Conservation (phyloP, 2,797 vertebrate species). For the Myotis daubentonii region DNA sequence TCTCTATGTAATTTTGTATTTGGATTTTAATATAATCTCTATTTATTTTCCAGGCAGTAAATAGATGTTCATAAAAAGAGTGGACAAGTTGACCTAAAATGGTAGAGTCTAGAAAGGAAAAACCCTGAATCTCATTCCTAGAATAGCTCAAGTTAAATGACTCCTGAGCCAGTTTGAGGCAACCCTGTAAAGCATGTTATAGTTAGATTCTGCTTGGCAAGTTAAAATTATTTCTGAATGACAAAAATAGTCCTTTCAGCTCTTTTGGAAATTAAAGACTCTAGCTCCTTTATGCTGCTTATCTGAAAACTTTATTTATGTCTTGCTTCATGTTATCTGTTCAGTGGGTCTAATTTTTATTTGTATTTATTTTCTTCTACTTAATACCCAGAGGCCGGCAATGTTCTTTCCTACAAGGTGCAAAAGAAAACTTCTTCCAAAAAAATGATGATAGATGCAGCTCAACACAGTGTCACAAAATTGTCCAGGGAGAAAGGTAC, state of each 20-base stretch:
- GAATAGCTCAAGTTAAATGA: slow-evolving; percentile 17
- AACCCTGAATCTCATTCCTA: not conserved
- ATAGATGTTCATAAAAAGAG: not conserved
- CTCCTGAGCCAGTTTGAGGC: not conserved
- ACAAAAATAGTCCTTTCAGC: not conserved
- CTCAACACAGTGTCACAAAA: not conserved
- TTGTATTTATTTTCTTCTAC: not conserved
- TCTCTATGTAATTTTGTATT: not conserved
- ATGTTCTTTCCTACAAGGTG: not conserved
- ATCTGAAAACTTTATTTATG: not conserved
- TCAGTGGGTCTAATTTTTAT: not conserved
- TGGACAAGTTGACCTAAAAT: slow-evolving; percentile 6
- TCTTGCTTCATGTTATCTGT: not conserved
- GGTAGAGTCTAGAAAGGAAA: not conserved
- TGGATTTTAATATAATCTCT: slow-evolving; percentile 23
- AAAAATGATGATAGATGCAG: not conserved
- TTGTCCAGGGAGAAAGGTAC: not conserved
- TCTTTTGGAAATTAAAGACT: not conserved
- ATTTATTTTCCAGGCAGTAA: slow-evolving; percentile 25
- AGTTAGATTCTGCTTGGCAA: not conserved
- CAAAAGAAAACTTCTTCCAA: slow-evolving; percentile 1
- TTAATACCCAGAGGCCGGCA: not conserved
- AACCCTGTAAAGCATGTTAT: not conserved
- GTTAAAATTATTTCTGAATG: not conserved
- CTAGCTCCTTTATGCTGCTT: not conserved